These are phyloP conservation scores for Nematostella vectensis DNA, from an alignment of 92 coral and sea anemone species.

Conservation along the genomic window DNA sequence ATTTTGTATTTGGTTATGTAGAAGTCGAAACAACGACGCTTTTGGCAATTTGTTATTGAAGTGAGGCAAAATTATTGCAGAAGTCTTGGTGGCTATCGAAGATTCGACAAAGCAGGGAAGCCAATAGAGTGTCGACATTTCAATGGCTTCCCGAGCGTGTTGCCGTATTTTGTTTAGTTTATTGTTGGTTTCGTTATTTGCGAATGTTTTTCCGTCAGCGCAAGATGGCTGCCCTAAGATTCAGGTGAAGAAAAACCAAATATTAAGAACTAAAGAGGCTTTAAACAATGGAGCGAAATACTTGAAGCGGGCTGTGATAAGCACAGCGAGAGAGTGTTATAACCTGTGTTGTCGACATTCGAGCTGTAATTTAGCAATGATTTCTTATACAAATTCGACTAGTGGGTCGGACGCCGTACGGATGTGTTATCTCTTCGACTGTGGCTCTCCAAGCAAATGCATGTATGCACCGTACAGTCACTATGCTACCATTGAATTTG, in stretches of 20 bases:
- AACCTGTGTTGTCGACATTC: slow-evolving; percentile 40
- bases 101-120: slow-evolving; percentile 13
- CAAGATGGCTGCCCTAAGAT: slow-evolving; percentile 38
- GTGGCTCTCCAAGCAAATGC: slow-evolving; percentile 63
- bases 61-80: too few relatives aligned
- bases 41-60: too few relatives aligned
- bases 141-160: slow-evolving; percentile 27
- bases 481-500: slow-evolving; percentile 54
- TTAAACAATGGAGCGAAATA: slow-evolving; percentile 46
- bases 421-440: slow-evolving; percentile 63
- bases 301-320: slow-evolving; percentile 13
- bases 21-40: too few relatives aligned
- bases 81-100: too few relatives aligned
- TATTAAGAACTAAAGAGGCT: slow-evolving; percentile 50
- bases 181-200: slow-evolving; percentile 43
- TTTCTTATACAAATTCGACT: slow-evolving; percentile 42
- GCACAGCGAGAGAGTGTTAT: slow-evolving; percentile 55
- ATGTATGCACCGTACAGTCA: slow-evolving; percentile 43
- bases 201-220: slow-evolving; percentile 10
- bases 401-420: slow-evolving; percentile 9
- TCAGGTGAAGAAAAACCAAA: slow-evolving; percentile 50
- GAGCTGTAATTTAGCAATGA: slow-evolving; percentile 59
- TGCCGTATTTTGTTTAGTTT: slow-evolving; percentile 22
- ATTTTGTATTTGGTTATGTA: too few relatives aligned
- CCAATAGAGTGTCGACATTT: slow-evolving; percentile 15